A percentile compares a stretch with the other conserved stretches of the same genome.
phyloP scores from a whole-genome alignment of 2,797 vertebrate genomes.

The Anableps anableps region DNA sequence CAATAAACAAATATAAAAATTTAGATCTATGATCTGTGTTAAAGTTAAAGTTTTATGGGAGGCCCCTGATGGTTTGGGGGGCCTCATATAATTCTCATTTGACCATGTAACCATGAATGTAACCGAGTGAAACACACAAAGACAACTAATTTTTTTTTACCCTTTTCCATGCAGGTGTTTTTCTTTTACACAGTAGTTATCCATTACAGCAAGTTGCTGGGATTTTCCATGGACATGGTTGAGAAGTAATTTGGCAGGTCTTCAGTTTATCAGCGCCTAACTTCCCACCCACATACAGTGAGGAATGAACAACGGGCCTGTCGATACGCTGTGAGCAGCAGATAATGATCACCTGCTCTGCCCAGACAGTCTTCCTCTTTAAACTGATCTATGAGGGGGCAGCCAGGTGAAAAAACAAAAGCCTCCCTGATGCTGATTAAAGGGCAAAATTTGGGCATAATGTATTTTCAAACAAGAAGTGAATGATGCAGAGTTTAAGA shows the following conservation, averaged over 20 bases:
- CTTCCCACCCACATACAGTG: slow-evolving; percentile 67
- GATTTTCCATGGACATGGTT: slow-evolving; percentile 36
- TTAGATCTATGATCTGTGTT: background rate
- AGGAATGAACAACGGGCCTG: slow-evolving; percentile 63
- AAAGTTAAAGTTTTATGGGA: background rate
- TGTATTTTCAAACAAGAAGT: background rate
- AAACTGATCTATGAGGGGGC: slow-evolving; percentile 47
- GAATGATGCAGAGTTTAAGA: background rate
- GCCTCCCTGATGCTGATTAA: background rate
- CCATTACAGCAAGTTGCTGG: slow-evolving; percentile 5
- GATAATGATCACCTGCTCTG: slow-evolving; percentile 75
- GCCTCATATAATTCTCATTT: background rate
- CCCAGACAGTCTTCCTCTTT: slow-evolving; percentile 75
- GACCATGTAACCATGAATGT: background rate
- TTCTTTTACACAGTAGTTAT: slow-evolving; percentile 1
- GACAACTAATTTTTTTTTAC: background rate
- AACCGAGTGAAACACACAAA: background rate
- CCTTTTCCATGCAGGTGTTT: background rate
- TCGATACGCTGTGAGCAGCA: slow-evolving; percentile 52
- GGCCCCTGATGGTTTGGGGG: background rate
- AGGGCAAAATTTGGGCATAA: background rate
- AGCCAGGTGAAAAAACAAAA: slow-evolving; percentile 27
- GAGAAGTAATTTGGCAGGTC: slow-evolving; percentile 24
- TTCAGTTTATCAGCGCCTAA: slow-evolving; percentile 44
- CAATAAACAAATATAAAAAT: background rate